A percentile compares a stretch with the other conserved stretches of the same genome.
Evolutionary conservation across 2,888 invertebrate species (phyloP).

Genomic region (Meta bourneti): DNA sequence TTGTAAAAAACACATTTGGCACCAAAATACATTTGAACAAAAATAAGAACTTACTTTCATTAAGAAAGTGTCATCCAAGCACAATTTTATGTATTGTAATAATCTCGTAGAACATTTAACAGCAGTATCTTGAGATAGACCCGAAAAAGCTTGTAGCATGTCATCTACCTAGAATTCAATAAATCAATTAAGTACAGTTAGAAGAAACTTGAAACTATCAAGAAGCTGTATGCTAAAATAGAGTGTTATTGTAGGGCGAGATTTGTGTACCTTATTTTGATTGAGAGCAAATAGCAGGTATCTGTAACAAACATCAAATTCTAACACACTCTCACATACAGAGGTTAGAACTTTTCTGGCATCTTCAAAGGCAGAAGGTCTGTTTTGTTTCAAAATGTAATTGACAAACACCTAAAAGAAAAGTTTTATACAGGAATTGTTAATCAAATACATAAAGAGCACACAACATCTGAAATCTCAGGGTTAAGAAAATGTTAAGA

Average conservation of each 20-base stretch:
- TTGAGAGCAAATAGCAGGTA: constrained; percentile 38
- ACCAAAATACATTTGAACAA: too few species aligned
- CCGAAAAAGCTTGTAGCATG: constrained; percentile 2
- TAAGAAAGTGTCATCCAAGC: constrained; percentile 34
- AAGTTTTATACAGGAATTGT: neutral
- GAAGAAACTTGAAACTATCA: too few species aligned
- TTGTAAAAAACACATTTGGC: too few species aligned
- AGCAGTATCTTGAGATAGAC: constrained; percentile 21
- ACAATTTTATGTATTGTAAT: constrained; percentile 28
- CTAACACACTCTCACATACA: constrained; percentile 5
- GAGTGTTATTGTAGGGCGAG: neutral
- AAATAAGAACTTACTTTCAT: constrained; percentile 6
- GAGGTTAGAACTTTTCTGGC: constrained; percentile 36
- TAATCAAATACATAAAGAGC: neutral
- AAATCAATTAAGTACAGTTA: too few species aligned
- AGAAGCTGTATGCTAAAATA: too few species aligned
- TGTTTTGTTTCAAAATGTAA: constrained; percentile 62
- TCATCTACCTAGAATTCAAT: constrained; percentile 13
- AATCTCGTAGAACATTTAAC: constrained; percentile 28
- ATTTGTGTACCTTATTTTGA: constrained; percentile 49
- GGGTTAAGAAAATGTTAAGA: too few species aligned
- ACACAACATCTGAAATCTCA: neutral
- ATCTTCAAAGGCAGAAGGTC: constrained; percentile 45
- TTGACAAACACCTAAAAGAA: constrained; percentile 51
- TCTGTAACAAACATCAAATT: constrained; percentile 12